phyloP scores from a whole-genome alignment of 2,113 vertebrate genomes.

The Eretmochelys imbricata region DNA sequence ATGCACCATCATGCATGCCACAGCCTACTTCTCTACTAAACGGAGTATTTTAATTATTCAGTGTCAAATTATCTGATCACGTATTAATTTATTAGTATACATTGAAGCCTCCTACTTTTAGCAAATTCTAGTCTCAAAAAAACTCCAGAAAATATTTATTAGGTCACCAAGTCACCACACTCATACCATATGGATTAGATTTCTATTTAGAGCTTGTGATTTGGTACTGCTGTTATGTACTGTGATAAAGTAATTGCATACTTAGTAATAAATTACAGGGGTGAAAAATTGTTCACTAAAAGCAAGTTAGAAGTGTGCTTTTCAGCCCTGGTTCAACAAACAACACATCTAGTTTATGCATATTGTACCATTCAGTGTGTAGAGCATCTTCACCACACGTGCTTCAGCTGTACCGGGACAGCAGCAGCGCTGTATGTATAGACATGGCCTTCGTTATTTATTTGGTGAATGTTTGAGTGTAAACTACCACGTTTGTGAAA shows the following conservation, averaged over 20 bases:
- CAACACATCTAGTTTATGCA: background rate
- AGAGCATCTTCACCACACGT: background rate
- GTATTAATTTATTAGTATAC: background rate
- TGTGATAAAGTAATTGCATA: background rate
- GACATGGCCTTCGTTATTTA: background rate
- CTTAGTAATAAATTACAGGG: background rate
- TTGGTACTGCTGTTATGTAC: background rate
- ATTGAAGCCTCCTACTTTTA: background rate
- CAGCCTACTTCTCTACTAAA: background rate
- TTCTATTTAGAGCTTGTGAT: background rate
- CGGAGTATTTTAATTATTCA: background rate
- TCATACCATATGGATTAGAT: background rate
- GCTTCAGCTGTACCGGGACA: too few species aligned
- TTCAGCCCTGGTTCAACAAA: background rate
- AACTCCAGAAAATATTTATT: background rate
- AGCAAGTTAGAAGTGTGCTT: background rate
- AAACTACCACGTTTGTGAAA: accelerated
- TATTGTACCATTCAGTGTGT: background rate
- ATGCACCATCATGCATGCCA: background rate
- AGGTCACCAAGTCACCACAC: background rate
- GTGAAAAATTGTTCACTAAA: background rate
- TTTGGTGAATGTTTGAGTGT: background rate
- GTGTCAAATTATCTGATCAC: background rate
- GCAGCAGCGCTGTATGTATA: background rate
- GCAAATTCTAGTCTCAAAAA: background rate